These are phyloP conservation scores for Drosophila nr. medialis DNA, from an alignment of 2,888 invertebrate species.

Conservation along the genomic window DNA sequence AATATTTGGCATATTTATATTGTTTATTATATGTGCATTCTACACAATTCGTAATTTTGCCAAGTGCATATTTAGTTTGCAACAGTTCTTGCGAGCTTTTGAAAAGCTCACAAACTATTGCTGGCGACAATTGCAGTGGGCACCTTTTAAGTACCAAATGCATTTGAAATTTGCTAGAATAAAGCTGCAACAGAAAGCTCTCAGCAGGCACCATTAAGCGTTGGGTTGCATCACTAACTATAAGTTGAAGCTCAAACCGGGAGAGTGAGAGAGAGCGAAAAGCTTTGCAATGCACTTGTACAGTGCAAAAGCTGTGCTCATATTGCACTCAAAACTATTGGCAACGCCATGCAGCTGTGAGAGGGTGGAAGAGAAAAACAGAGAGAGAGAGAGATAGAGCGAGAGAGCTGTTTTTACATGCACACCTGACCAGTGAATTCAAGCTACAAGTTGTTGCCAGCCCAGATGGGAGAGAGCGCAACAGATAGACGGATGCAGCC, in stretches of 20 bases:
- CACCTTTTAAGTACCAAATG: constrained; percentile 19
- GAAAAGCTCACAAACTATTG: constrained; percentile 17
- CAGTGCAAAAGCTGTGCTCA: constrained; percentile 16
- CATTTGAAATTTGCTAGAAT: constrained; percentile 46
- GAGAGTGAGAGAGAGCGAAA: neutral
- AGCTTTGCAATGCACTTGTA: constrained; percentile 35
- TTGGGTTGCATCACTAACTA: constrained; percentile 53
- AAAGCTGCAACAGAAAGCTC: constrained; percentile 49
- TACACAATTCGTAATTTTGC: neutral
- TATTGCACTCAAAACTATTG: constrained; percentile 19
- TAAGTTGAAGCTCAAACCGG: constrained; percentile 33
- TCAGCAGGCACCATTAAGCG: neutral
- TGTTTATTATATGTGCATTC: neutral
- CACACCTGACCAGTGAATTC: constrained; percentile 1
- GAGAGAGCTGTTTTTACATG: constrained; percentile 1
- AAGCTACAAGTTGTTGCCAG: constrained; percentile 67
- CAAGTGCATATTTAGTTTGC: neutral
- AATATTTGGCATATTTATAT: neutral
- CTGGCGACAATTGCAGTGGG: constrained; percentile 1
- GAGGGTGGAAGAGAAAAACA: neutral
- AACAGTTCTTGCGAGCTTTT: constrained; percentile 8
- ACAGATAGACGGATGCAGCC: constrained; percentile 72
- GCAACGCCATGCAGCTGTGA: constrained; percentile 12
- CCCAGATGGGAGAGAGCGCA: constrained; percentile 46
- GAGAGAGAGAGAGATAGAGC: neutral